Evolutionary conservation across 2,888 invertebrate genomes (phyloP), one percentile per base, ranked within the genome.

Genomic region (Empis livida): DNA sequence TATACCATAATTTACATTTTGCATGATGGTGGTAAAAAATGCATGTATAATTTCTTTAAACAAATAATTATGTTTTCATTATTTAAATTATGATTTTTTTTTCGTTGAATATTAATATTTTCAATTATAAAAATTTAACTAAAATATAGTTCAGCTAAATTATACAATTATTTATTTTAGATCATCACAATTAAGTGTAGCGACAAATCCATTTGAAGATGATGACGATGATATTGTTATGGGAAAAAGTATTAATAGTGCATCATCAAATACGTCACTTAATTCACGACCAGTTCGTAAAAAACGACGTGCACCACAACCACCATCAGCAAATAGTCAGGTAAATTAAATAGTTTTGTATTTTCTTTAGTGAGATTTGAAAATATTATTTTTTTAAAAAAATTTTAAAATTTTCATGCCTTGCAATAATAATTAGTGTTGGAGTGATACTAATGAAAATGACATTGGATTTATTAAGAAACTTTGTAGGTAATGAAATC

Each of bases 221-320:
- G 73, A 75, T 23, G 56, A 61, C 23, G 56, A 57, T 38, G 61
- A 63, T 14, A 45, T 45, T 8, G 44, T 44, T 9, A 45, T 48
- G 17, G 42, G 46, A n/a, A 30, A 41, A 38, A 41, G 10, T 9
- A 44, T 51, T 46, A 53, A 47, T 62, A 57, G 50, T 43, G 43
- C 46, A 20, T 48, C 55, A 44, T 52, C 47, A 10, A 39, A 43
- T n/a, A 49, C 63, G 39, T 59, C 44, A 14, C 50, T 45, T 20
- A 55, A 74, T 41, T 73, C 76, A 43, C 71, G 73, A 32, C 73
- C 73, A 32, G 66, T 74, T 13, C 72, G 78, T 30, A 82, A 80
- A 67, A 82, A 82, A 64, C 73, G 78, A 53, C 73, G 74, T 51
- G 80, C 80, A 1, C 78, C 82, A 1, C 73, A 72, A 44, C 77